A percentile compares a stretch with the other conserved stretches of the same genome.
Conservation (phyloP, 2,113 vertebrate genomes). For the Anolis carolinensis region DNA sequence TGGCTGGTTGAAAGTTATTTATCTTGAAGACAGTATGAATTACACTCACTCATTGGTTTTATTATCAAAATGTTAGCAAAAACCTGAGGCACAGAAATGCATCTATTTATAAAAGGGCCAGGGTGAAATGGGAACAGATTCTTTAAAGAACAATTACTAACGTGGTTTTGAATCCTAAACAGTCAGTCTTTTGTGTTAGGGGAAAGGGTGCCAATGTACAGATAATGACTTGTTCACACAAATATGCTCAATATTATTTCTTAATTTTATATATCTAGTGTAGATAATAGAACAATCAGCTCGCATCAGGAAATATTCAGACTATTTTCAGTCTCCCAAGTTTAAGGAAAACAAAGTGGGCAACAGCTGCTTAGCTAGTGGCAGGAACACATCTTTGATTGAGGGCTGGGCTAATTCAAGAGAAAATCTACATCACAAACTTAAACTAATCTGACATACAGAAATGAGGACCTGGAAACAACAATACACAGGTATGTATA, state of each 20-base stretch:
- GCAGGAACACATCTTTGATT: neutral
- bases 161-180: neutral
- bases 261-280: neutral
- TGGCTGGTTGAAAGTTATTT: neutral
- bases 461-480: neutral
- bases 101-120: neutral
- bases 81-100: neutral
- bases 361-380: neutral
- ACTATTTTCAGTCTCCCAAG: neutral
- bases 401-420: neutral
- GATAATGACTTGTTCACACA: neutral
- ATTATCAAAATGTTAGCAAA: neutral
- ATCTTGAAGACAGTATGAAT: neutral
- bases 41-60: neutral
- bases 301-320: neutral
- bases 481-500: neutral
- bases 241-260: neutral
- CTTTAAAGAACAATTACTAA: neutral
- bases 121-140: neutral
- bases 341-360: neutral
- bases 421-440: neutral
- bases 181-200: neutral
- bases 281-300: too few relatives aligned
- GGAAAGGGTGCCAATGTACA: neutral
- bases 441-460: neutral